Conservation (phyloP, 2,888 invertebrate species). For the Ariolimax columbianus region DNA sequence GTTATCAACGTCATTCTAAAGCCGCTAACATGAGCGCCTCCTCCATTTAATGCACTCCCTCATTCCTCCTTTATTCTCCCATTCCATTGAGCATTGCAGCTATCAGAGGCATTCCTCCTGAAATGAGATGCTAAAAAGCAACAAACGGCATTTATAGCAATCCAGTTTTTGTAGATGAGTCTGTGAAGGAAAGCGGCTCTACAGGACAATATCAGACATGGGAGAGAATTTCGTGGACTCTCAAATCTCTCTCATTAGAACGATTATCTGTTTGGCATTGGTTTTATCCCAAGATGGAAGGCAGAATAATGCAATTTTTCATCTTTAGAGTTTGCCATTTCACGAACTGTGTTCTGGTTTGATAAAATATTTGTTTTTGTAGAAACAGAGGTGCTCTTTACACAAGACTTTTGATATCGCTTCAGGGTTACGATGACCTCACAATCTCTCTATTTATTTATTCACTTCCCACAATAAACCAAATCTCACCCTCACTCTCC, state of each 20-base stretch:
- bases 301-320: conserved; percentile 22
- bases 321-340: conserved; percentile 24
- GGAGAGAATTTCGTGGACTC: conserved; percentile 11
- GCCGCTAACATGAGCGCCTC: background rate
- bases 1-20: no score
- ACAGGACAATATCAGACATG: background rate
- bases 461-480: background rate
- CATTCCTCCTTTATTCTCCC: background rate
- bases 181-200: background rate
- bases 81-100: background rate
- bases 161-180: background rate
- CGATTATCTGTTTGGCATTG: conserved; percentile 19
- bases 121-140: conserved; percentile 24
- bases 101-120: conserved; percentile 12
- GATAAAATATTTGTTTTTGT: conserved; percentile 26
- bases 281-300: conserved; percentile 24
- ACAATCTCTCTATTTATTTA: background rate
- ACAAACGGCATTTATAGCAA: background rate
- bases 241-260: conserved; percentile 29
- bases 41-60: background rate
- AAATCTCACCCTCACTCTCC: background rate
- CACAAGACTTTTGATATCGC: background rate
- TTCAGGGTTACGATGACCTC: conserved; percentile 17
- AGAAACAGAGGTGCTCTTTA: background rate
- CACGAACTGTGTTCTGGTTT: conserved; percentile 21